phyloP scores from a whole-genome alignment of 2,113 vertebrate genomes.

The Egretta garzetta region DNA sequence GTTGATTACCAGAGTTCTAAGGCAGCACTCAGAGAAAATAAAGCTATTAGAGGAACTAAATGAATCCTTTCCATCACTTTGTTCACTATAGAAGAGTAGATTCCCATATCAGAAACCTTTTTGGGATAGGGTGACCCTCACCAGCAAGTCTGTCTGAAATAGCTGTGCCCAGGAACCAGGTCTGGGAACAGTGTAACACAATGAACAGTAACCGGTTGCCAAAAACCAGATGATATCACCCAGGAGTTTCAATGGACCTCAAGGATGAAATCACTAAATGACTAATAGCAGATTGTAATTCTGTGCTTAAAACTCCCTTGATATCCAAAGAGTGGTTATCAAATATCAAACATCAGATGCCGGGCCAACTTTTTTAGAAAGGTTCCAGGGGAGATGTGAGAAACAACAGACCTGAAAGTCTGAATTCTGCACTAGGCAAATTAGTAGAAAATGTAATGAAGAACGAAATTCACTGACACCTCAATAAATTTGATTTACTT shows the following conservation, averaged over 20 bases:
- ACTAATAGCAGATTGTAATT: background rate
- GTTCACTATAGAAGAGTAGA: background rate
- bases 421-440: background rate
- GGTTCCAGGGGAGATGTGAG: background rate
- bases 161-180: background rate
- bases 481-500: conserved; percentile 7
- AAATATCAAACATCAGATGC: background rate
- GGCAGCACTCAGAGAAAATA: background rate
- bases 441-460: background rate
- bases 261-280: background rate
- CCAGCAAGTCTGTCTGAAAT: background rate
- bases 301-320: background rate
- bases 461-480: background rate
- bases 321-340: background rate
- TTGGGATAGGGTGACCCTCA: background rate
- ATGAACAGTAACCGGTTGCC: background rate
- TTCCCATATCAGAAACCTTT: background rate
- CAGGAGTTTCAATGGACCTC: background rate
- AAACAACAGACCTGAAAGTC: background rate
- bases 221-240: background rate
- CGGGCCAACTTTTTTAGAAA: background rate
- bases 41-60: background rate
- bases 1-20: background rate
- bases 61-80: background rate
- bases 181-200: background rate